Evolutionary conservation across 2,888 invertebrate species (phyloP), one percentile per base, ranked within the genome.

Genomic region (Graphium colonna): DNA sequence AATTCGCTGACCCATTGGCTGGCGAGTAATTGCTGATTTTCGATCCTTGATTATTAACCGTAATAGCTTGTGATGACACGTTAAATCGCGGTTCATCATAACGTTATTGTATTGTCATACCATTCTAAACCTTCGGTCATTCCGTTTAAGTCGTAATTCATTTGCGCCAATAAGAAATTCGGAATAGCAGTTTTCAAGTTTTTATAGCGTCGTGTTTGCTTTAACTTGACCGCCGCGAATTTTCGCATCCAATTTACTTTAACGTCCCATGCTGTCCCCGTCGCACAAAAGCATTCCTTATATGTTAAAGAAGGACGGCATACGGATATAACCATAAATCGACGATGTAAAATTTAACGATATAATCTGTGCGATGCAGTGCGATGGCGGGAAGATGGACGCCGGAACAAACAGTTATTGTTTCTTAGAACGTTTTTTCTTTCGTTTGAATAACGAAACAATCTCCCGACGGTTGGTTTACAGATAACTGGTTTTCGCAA

Each of bases 311-410:
- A 38, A 72, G 64, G 78, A 76, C 31, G 46, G 55, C 12, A 46
- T 52, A 62, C 51, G 55, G 65, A 61, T 21, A 77, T 77, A 75
- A 70, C 75, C 66, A 75, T 76, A 76, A 79, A 79, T 71, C 67
- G 71, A 72, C 72, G 74, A 65, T 77, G 76, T 82, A 74, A 85
- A 82, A 72, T 81, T 86, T 84, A 75, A 85, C 78, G 85, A 84
- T 63, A 61, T 68, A 71, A 71, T 69, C 59, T 52, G 53, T 44
- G 44, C n/a, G 45, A 49, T 48, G 9, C 41, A 33, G 55, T 46
- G 45, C 60, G 62, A 60, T 52, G 56, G 39, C 52, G 59, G 55
- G 57, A 57, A 48, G 48, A 47, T 36, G 52, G 16, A n/a, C 18
- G 50, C 55, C 60, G 57, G 60, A 62, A 64, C 64, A 59, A 63